These are phyloP conservation scores for Tautogolabrus adspersus DNA, from an alignment of 2,113 vertebrate species.

Conservation along the genomic window DNA sequence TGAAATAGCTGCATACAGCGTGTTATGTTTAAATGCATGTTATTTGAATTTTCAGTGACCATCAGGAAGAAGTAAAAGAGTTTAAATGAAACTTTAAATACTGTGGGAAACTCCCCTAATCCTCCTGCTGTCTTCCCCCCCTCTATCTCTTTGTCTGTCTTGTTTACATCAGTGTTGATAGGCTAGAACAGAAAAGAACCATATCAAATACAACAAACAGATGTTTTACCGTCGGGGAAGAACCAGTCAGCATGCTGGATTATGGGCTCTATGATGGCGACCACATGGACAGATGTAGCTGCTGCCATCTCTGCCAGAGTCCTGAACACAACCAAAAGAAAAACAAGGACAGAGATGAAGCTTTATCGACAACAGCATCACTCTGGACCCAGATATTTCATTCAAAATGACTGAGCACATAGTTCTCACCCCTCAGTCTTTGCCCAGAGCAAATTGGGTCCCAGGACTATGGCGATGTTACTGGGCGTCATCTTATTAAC, in stretches of 20 bases:
- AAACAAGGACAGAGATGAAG: background rate
- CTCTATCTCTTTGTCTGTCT: too few relatives aligned
- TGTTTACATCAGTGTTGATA: too few relatives aligned
- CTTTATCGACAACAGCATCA: background rate
- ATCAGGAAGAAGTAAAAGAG: too few relatives aligned
- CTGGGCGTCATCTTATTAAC: conserved; percentile 98
- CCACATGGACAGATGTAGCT: conserved; percentile 95
- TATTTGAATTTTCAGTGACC: too few relatives aligned
- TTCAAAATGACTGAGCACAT: background rate
- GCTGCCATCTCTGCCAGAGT: conserved; percentile 96
- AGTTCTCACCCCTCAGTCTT: conserved; percentile 93
- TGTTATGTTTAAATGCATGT: too few relatives aligned
- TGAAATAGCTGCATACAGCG: too few relatives aligned
- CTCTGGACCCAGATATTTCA: background rate
- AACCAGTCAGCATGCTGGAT: conserved; percentile 98
- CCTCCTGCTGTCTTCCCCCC: too few relatives aligned
- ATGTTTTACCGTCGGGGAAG: conserved; percentile 91
- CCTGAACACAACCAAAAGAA: conserved; percentile 72
- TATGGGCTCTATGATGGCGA: conserved; percentile 95
- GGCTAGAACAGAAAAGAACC: too few relatives aligned
- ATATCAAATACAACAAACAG: background rate
- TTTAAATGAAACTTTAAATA: too few relatives aligned
- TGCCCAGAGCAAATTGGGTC: conserved; percentile 96
- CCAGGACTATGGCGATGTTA: conserved; percentile 96
- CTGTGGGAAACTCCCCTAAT: too few relatives aligned